These are phyloP conservation scores for Channa argus DNA, from an alignment of 2,113 vertebrate genomes.

Conservation along the genomic window DNA sequence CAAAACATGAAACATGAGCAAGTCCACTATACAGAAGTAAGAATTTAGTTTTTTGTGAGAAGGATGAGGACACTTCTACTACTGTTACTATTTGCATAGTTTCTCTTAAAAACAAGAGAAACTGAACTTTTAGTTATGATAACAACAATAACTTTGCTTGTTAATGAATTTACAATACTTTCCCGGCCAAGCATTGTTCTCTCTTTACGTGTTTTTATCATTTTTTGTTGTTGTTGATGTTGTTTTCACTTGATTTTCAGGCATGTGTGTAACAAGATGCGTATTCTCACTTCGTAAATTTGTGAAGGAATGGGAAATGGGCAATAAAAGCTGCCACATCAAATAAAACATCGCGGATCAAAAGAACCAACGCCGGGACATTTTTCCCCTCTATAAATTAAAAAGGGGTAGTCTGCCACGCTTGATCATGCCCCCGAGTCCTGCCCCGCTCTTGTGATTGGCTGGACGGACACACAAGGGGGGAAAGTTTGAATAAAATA, in stretches of 20 bases:
- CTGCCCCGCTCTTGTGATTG: conserved; percentile 81
- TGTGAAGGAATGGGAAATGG: conserved; percentile 79
- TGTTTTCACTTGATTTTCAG: conserved; percentile 39
- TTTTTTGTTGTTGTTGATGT: conserved; percentile 1
- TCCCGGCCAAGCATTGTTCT: conserved; percentile 6
- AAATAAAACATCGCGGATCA: conserved; percentile 83
- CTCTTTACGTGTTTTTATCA: conserved; percentile 15
- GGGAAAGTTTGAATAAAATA: conserved; percentile 86
- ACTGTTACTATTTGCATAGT: not conserved
- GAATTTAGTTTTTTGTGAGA: not conserved
- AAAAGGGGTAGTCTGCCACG: conserved; percentile 70
- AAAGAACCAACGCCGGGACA: conserved; percentile 79
- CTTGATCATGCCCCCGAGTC: conserved; percentile 76
- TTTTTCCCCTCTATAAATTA: conserved; percentile 76
- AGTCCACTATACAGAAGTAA: conserved; percentile 25
- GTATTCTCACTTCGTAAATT: conserved; percentile 82
- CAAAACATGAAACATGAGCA: conserved; percentile 32
- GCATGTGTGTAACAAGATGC: conserved; percentile 69
- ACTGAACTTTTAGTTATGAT: not conserved
- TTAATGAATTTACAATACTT: not conserved
- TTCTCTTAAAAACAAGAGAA: not conserved
- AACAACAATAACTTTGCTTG: too few species aligned
- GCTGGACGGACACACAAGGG: conserved; percentile 72
- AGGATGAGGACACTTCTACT: not conserved
- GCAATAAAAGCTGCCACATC: conserved; percentile 83